Conservation (phyloP, 1,140 invertebrate genomes). For the Bacillus rossius region DNA sequence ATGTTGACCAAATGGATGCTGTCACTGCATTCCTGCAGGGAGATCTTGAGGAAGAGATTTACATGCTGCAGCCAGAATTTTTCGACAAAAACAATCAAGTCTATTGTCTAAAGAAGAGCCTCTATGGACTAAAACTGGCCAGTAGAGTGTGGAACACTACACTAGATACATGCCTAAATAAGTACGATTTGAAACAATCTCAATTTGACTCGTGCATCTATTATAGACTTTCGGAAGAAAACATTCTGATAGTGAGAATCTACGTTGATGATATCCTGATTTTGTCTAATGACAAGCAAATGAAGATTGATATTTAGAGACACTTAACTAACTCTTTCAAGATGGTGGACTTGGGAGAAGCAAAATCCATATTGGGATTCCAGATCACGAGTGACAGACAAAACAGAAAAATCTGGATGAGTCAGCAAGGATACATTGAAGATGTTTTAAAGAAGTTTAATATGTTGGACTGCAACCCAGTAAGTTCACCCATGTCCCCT, state of each 20-base stretch:
- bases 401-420: conserved; percentile 21
- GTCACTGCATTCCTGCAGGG: conserved; percentile 34
- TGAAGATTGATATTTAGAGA: conserved; percentile 6
- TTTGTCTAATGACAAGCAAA: conserved; percentile 6
- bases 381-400: conserved; percentile 14
- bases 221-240: not conserved
- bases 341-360: conserved; percentile 22
- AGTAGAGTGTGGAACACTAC: conserved; percentile 26
- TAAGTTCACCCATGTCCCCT: conserved; percentile 18
- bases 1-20: conserved; percentile 10
- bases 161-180: conserved; percentile 19
- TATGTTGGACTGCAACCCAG: conserved; percentile 23
- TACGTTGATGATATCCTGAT: conserved; percentile 18
- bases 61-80: conserved; percentile 15
- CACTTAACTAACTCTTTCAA: conserved; percentile 16
- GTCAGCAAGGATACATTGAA: conserved; percentile 22
- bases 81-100: conserved; percentile 11
- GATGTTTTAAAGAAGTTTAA: conserved; percentile 21
- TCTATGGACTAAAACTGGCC: conserved; percentile 33
- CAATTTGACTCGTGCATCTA: conserved; percentile 30
- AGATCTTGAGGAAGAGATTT: conserved; percentile 30
- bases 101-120: conserved; percentile 14
- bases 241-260: conserved; percentile 11
- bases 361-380: conserved; percentile 26
- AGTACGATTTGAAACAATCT: conserved; percentile 22